Conservation (phyloP, 2,797 vertebrate species). For the Tragopan temminckii region DNA sequence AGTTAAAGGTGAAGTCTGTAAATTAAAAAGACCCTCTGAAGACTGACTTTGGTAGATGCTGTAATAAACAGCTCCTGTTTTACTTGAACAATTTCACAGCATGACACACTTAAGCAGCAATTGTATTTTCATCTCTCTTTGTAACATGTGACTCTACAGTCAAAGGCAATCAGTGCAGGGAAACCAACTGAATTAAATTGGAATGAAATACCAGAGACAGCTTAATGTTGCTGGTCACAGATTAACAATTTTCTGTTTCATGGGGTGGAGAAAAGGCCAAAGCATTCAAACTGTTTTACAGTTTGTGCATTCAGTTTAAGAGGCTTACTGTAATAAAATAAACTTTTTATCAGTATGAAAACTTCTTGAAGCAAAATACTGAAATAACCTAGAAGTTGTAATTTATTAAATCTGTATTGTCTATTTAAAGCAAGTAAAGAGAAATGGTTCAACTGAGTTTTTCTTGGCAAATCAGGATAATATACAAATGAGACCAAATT, state of each 20-base stretch:
- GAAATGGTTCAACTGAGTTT: conserved; percentile 12
- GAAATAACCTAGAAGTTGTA: background rate
- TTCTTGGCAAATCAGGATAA: background rate
- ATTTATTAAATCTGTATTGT: background rate
- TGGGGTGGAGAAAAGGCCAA: conserved; percentile 46
- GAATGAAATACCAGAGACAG: conserved; percentile 75
- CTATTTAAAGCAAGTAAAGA: background rate
- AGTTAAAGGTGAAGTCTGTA: background rate
- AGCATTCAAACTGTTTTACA: background rate
- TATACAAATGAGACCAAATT: conserved; percentile 23
- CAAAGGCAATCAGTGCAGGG: conserved; percentile 70
- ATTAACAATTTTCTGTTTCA: conserved; percentile 76
- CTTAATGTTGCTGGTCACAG: conserved; percentile 74
- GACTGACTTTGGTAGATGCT: conserved; percentile 6
- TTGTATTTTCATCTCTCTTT: conserved; percentile 62
- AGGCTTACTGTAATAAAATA: background rate
- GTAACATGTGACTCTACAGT: conserved; percentile 73
- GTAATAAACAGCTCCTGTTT: conserved; percentile 65
- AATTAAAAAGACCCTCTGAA: conserved; percentile 44
- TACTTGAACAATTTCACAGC: conserved; percentile 68
- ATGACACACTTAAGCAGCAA: conserved; percentile 48
- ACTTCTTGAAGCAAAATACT: background rate
- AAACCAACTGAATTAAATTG: conserved; percentile 71
- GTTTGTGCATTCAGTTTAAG: conserved; percentile 41
- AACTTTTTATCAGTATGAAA: background rate